Conservation (phyloP, 2,888 invertebrate species). For the Acanthosepion lycidas region DNA sequence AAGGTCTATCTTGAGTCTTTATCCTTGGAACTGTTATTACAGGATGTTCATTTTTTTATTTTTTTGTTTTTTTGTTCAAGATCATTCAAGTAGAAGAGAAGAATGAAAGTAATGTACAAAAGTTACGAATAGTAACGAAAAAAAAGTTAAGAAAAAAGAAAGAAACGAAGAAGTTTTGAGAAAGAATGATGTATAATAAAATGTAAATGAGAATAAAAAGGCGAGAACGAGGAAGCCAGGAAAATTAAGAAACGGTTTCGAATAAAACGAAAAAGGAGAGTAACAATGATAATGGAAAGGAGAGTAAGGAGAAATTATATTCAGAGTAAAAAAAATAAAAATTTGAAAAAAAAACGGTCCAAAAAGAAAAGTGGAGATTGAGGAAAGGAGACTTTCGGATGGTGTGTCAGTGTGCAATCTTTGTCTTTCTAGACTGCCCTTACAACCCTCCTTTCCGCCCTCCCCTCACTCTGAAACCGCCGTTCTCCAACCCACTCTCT, state of each 20-base stretch:
- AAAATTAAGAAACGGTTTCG: background rate
- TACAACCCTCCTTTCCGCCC: background rate
- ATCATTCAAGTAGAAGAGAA: no score
- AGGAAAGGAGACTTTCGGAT: background rate
- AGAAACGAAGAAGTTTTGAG: no score
- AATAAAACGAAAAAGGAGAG: background rate
- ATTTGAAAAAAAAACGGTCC: background rate
- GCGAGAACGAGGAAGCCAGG: no score
- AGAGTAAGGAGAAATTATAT: background rate
- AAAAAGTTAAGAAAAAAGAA: no score
- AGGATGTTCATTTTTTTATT: no score
- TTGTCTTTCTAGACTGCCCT: conserved; percentile 16
- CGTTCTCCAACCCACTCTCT: background rate
- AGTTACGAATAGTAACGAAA: no score
- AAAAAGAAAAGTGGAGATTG: background rate
- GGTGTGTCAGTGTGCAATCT: background rate
- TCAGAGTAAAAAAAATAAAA: background rate
- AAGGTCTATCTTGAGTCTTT: no score
- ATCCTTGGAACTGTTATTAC: no score
- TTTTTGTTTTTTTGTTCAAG: no score
- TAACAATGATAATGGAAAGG: background rate
- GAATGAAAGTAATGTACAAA: no score
- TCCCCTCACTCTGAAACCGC: background rate
- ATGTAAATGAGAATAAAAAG: no score
- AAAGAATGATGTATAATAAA: no score